Conservation (phyloP, 2,888 invertebrate genomes). For the Drosophila merina region DNA sequence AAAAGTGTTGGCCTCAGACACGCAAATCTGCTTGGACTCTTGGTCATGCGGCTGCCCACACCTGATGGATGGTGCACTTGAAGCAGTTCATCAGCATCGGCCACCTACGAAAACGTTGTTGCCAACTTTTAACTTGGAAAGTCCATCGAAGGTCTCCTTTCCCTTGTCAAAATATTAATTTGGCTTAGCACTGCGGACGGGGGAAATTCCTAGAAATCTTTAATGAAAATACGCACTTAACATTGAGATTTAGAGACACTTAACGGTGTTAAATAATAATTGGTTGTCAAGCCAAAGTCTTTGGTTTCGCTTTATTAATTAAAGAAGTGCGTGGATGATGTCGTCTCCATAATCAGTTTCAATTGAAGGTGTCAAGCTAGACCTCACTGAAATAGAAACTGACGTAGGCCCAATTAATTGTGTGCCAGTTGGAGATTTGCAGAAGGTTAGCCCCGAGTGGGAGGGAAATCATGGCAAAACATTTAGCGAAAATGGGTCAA, state of each 20-base stretch:
- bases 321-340: constrained; percentile 41
- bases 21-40: constrained; percentile 35
- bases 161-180: constrained; percentile 3
- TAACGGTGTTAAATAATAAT: constrained; percentile 32
- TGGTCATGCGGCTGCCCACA: constrained; percentile 21
- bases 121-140: constrained; percentile 24
- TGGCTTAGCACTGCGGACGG: constrained; percentile 3
- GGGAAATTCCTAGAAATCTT: constrained; percentile 36
- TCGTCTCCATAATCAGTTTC: constrained; percentile 66
- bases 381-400: constrained; percentile 46
- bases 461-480: constrained; percentile 11
- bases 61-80: constrained; percentile 28
- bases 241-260: constrained; percentile 41
- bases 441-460: constrained; percentile 40
- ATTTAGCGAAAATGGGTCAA: constrained; percentile 4
- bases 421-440: constrained; percentile 1
- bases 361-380: constrained; percentile 72
- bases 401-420: constrained; percentile 60
- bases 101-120: constrained; percentile 33
- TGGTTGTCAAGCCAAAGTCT: constrained; percentile 27
- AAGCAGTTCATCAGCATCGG: constrained; percentile 31
- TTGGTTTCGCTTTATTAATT: constrained; percentile 34
- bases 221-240: constrained; percentile 18
- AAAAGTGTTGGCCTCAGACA: constrained; percentile 36
- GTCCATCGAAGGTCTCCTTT: constrained; percentile 41